A percentile compares a stretch with the other conserved stretches of the same genome.
Conservation (phyloP, 2,113 vertebrate genomes). For the Xiphophorus maculatus region DNA sequence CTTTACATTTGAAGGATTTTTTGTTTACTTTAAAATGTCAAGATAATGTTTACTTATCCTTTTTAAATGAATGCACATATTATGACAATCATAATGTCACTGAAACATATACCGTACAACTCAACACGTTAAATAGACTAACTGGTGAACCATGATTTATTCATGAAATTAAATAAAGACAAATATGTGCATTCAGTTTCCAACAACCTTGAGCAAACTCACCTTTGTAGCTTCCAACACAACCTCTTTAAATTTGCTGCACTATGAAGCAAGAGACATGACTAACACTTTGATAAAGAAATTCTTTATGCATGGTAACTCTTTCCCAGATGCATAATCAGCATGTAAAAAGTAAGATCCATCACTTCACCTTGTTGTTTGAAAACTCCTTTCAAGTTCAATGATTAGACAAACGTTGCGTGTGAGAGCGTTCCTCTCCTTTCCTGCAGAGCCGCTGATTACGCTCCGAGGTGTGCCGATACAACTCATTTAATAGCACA, state of each 20-base stretch:
- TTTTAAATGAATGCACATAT: too few relatives aligned
- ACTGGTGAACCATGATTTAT: too few relatives aligned
- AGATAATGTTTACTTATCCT: too few relatives aligned
- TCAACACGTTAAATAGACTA: too few relatives aligned
- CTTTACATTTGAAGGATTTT: constrained; percentile 84
- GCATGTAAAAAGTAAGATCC: background rate
- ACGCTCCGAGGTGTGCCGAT: constrained; percentile 32
- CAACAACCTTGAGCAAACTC: background rate
- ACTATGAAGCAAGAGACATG: background rate
- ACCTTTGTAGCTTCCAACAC: background rate
- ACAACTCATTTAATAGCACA: constrained; percentile 51
- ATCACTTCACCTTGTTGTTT: background rate
- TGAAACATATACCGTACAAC: too few relatives aligned
- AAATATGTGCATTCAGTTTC: background rate
- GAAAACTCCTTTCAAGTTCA: constrained; percentile 24
- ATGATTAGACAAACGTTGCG: constrained; percentile 3
- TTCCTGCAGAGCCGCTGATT: constrained; percentile 32
- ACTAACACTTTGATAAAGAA: background rate
- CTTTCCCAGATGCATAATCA: background rate
- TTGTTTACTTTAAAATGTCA: constrained; percentile 70
- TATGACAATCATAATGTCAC: too few relatives aligned
- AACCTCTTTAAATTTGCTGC: background rate
- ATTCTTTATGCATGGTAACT: background rate
- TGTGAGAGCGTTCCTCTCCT: constrained; percentile 19
- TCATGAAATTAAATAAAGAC: background rate